Conservation (phyloP, 2,797 vertebrate species). For the Microcaecilia unicolor region DNA sequence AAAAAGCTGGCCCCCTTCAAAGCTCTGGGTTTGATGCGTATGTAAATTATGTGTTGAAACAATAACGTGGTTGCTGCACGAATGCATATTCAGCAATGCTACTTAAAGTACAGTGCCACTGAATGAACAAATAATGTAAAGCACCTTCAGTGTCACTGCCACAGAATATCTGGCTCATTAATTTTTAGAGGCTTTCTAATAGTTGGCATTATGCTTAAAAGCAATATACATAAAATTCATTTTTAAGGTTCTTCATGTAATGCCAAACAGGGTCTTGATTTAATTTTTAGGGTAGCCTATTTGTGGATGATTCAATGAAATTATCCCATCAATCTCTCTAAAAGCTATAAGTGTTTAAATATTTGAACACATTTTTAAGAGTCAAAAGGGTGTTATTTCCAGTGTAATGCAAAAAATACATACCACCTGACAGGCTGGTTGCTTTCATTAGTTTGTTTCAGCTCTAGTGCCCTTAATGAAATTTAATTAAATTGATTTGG, state of each 20-base stretch:
- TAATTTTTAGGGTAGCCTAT: conserved; percentile 38
- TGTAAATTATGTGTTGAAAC: no score
- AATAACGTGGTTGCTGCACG: no score
- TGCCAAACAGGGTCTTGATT: conserved; percentile 16
- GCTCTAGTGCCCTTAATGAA: conserved; percentile 43
- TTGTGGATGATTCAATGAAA: conserved; percentile 43
- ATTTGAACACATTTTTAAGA: conserved; percentile 54
- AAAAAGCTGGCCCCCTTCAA: no score
- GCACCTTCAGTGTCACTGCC: no score
- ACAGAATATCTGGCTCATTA: no score
- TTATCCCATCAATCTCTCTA: conserved; percentile 36
- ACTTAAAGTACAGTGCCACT: no score
- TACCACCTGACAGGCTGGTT: conserved; percentile 36
- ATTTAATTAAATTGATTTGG: conserved; percentile 52
- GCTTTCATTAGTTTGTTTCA: conserved; percentile 51
- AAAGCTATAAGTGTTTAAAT: conserved; percentile 52
- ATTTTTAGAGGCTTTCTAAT: no score
- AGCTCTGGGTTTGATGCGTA: no score
- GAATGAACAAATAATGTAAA: no score
- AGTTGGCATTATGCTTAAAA: not conserved
- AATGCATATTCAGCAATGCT: no score
- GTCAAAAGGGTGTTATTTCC: conserved; percentile 49
- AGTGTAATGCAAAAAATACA: conserved; percentile 53
- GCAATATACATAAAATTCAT: not conserved
- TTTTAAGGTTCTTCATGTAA: not conserved